Evolutionary conservation across 2,888 invertebrate species (phyloP), one percentile per base, ranked within the genome.

Genomic region (Rhodophaea formosa): DNA sequence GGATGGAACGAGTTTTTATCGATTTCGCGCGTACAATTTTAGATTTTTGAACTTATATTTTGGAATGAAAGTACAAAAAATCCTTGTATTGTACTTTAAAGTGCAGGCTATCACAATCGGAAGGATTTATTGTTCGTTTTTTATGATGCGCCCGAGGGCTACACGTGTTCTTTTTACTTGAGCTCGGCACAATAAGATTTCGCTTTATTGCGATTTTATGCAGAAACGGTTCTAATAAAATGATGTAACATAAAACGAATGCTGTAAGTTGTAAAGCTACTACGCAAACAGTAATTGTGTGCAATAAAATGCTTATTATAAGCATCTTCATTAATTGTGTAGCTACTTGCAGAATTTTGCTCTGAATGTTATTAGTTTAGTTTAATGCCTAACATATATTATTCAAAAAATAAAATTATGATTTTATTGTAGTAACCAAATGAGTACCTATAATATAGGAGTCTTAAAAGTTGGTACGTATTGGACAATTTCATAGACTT

Each of bases 1-100:
- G 79, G 80, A 83, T 79, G 84, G 79, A 89, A 88, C 89, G 84
- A 88, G 88, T 89, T 88, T 54, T 82, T 84, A 86, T 85, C 85
- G 88, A 88, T 88, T 89, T 90, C 79, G 88, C 88, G 82, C 80
- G 42, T 14, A 53, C 42, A 43, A 15, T 44, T 53, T 53, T 42
- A 80, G 85, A 82, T 79, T 78, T 82, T 80, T 73, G 71, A 75
- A 23, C 12, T 53, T 14, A 80, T 84, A 82, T 79, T 78, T 82
- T 80, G 72, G 71, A 75, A 29, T 42, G 8, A 15, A 47, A 8
- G n/a, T 29, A 30, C n/a, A 47, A 15, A 15, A 16, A 17, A 39
- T 3, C 17, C 7, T 51, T 51, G 32, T 35, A 15, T 35, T 39
- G 39, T 39, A 39, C 39, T 39, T 39, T 5, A 39, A 39, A 39